phyloP scores from a whole-genome alignment of 2,113 vertebrate genomes.

The Seriola rivoliana region DNA sequence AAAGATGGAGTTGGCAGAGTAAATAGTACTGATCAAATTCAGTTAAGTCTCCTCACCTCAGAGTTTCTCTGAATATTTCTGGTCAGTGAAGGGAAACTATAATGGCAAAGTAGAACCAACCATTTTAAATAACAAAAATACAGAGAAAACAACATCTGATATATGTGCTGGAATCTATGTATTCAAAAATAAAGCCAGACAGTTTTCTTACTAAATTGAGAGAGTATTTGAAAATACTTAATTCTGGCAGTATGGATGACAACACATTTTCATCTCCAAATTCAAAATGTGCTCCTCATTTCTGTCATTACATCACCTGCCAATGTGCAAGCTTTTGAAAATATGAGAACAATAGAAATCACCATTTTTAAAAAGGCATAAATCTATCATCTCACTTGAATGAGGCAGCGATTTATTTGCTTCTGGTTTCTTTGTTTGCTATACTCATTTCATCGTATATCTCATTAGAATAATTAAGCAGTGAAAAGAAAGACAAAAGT shows the following conservation, averaged over 20 bases:
- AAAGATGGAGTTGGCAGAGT: neutral
- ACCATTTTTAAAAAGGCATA: constrained; percentile 32
- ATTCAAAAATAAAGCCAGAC: constrained; percentile 43
- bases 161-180: constrained; percentile 37
- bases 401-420: constrained; percentile 50
- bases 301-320: constrained; percentile 25
- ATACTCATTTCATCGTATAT: constrained; percentile 32
- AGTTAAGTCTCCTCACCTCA: constrained; percentile 24
- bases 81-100: constrained; percentile 19
- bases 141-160: constrained; percentile 38
- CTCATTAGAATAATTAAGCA: constrained; percentile 26
- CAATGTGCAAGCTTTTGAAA: constrained; percentile 58
- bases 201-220: constrained; percentile 42
- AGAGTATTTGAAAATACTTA: constrained; percentile 56
- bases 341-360: constrained; percentile 51
- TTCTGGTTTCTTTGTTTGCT: constrained; percentile 44
- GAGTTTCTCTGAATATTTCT: constrained; percentile 27
- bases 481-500: constrained; percentile 34
- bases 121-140: constrained; percentile 25
- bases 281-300: constrained; percentile 48
- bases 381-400: constrained; percentile 30
- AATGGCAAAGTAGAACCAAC: constrained; percentile 16
- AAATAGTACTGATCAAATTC: constrained; percentile 25
- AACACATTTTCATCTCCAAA: constrained; percentile 39
- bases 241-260: constrained; percentile 51